phyloP scores from a whole-genome alignment of 1,140 invertebrate species.

The Brachystomella parvula region DNA sequence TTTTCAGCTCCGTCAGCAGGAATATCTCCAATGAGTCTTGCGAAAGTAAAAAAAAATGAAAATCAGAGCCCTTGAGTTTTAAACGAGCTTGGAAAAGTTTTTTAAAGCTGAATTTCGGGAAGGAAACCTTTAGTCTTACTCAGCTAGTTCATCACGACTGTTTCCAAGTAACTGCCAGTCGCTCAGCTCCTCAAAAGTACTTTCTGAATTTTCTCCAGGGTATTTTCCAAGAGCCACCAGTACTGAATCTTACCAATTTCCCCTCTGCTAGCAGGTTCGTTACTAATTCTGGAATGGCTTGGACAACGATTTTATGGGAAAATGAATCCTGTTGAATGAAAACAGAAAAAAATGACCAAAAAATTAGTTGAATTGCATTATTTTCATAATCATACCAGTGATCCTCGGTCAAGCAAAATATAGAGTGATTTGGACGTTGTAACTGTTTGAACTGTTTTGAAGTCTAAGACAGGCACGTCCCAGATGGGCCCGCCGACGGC shows the following conservation, averaged over 20 bases:
- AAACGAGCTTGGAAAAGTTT: not conserved
- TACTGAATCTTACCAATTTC: not conserved
- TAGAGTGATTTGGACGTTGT: constrained; percentile 4
- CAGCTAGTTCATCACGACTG: not conserved
- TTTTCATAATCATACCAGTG: not conserved
- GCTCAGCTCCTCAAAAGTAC: constrained; percentile 5
- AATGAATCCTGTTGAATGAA: not conserved
- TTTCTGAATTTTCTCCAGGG: too few relatives aligned
- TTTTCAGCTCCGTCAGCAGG: not conserved
- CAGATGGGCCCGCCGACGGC: not conserved
- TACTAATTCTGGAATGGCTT: not conserved
- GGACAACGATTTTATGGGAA: not conserved
- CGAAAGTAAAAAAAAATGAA: not conserved
- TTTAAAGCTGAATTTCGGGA: not conserved
- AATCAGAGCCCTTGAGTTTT: not conserved
- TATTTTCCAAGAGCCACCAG: not conserved
- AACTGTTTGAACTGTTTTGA: not conserved
- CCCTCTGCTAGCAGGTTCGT: not conserved
- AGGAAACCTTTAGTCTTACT: not conserved
- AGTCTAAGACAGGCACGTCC: not conserved
- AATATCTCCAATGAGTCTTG: not conserved
- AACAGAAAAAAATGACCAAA: not conserved
- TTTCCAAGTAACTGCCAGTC: not conserved
- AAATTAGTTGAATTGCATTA: not conserved
- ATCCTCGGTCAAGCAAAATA: constrained; percentile 11